Conservation (phyloP, 2,797 vertebrate species). For the Streptopelia turtur region DNA sequence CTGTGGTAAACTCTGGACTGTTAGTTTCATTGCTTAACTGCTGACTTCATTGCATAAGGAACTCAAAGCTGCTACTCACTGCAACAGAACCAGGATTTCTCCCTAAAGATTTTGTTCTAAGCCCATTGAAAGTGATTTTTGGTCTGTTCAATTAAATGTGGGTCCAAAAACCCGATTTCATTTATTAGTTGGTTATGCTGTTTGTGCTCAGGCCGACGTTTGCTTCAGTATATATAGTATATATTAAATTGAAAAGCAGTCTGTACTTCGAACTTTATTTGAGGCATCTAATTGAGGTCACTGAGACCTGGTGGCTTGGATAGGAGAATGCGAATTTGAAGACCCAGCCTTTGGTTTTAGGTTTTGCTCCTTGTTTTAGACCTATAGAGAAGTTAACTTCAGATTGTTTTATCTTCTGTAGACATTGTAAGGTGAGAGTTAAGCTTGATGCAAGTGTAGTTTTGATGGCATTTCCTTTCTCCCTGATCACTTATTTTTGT, state of each 20-base stretch:
- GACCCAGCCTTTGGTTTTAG: not conserved
- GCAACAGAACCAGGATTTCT: constrained; percentile 1
- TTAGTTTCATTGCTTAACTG: constrained; percentile 17
- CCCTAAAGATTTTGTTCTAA: constrained; percentile 8
- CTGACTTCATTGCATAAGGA: constrained; percentile 39
- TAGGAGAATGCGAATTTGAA: not conserved
- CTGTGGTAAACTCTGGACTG: not conserved
- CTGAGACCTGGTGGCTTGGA: not conserved
- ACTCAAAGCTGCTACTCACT: not conserved
- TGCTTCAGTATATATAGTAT: not conserved
- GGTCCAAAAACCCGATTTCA: not conserved
- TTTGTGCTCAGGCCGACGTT: not conserved
- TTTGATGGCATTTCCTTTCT: not conserved
- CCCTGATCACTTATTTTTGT: not conserved
- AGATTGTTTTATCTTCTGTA: not conserved
- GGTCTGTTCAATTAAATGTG: not conserved
- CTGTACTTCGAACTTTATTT: not conserved
- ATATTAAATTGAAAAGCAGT: not conserved
- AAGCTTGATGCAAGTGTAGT: not conserved
- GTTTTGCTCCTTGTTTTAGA: not conserved
- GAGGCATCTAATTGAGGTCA: not conserved
- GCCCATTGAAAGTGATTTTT: not conserved
- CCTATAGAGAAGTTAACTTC: not conserved
- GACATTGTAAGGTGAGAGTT: not conserved
- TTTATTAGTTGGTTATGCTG: not conserved